Percentiles rank a stretch among this genome's conserved stretches.
These are phyloP conservation scores for Drosophila lacertosa DNA, from an alignment of 1,140 invertebrate genomes.

Conservation along the genomic window DNA sequence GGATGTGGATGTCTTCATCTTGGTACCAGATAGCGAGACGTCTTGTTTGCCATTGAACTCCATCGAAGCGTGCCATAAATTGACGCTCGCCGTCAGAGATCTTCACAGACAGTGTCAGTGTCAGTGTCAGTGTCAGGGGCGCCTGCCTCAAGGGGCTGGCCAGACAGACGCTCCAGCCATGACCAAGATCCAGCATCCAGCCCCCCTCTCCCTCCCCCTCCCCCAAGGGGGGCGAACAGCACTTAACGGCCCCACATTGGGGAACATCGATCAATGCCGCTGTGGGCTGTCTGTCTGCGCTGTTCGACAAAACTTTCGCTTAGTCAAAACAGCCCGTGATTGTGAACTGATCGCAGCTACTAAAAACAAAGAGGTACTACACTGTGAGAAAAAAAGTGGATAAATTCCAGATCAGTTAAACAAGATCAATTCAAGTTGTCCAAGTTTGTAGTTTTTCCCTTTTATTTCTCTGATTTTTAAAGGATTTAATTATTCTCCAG, in stretches of 20 bases:
- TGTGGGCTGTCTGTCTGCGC: conserved; percentile 6
- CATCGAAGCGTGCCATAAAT: conserved; percentile 80
- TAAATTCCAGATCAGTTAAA: no score
- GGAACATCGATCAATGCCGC: conserved; percentile 54
- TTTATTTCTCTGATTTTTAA: no score
- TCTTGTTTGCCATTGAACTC: conserved; percentile 72
- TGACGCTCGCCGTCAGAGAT: conserved; percentile 61
- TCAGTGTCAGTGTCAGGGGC: conserved; percentile 2
- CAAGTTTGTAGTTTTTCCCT: no score
- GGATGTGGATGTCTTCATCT: conserved; percentile 63
- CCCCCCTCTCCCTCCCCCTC: no score
- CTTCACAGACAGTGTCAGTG: conserved; percentile 20
- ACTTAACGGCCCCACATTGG: conserved; percentile 48
- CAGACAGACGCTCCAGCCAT: conserved; percentile 18
- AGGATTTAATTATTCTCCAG: no score
- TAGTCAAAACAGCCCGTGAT: conserved; percentile 1
- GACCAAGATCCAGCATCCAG: conserved; percentile 15
- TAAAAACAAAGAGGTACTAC: no score
- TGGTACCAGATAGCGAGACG: conserved; percentile 17
- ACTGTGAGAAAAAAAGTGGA: no score
- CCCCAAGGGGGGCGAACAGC: conserved; percentile 21
- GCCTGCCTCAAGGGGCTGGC: neutral
- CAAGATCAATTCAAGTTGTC: no score
- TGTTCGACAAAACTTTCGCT: conserved; percentile 44
- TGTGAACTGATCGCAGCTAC: neutral